A percentile compares a stretch with the other conserved stretches of the same genome.
These are phyloP conservation scores for Leiothrix lutea DNA, from an alignment of 2,113 vertebrate species.

Conservation along the genomic window DNA sequence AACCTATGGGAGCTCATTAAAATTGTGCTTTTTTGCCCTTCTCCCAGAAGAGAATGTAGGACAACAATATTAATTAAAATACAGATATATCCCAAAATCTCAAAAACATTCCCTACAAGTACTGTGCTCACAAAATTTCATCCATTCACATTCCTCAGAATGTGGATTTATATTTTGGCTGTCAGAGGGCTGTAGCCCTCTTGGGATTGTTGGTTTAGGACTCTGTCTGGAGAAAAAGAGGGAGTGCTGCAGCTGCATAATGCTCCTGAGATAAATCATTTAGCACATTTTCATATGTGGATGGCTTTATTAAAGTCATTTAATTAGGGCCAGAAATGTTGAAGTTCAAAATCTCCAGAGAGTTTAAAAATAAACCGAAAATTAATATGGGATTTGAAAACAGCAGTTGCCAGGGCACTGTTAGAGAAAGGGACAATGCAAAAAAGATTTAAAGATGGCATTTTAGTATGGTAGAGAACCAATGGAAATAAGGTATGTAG, in stretches of 20 bases:
- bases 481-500: neutral
- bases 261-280: neutral
- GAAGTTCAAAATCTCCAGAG: neutral
- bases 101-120: neutral
- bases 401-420: neutral
- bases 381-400: neutral
- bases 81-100: neutral
- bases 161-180: neutral
- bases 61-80: constrained; percentile 31
- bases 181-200: neutral
- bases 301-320: constrained; percentile 1
- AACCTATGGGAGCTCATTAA: constrained; percentile 22
- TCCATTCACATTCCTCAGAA: neutral
- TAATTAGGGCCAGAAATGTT: neutral
- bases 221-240: neutral
- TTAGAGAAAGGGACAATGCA: neutral
- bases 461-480: neutral
- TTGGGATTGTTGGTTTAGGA: neutral
- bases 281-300: neutral
- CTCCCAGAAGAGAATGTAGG: neutral
- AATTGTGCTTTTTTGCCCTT: neutral
- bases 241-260: neutral
- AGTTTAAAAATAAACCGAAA: neutral
- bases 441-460: neutral
- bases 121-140: neutral